These are phyloP conservation scores for Morpho deidamia DNA, from an alignment of 2,888 invertebrate species.

Conservation along the genomic window DNA sequence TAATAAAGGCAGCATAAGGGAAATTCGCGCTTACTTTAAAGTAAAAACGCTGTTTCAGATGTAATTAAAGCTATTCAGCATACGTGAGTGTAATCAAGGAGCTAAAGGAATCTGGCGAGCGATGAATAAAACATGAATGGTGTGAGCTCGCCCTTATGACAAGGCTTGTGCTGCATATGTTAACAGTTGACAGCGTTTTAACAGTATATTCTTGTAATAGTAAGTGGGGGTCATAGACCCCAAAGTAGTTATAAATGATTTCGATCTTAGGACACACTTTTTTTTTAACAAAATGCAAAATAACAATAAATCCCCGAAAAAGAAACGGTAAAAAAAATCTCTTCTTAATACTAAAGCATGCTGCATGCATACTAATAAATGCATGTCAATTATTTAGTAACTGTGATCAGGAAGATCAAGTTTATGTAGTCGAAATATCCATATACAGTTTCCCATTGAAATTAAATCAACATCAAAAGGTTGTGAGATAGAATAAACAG, in stretches of 20 bases:
- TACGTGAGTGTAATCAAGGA: constrained; percentile 39
- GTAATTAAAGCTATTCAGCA: constrained; percentile 53
- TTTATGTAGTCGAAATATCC: too few relatives aligned
- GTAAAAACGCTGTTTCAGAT: constrained; percentile 26
- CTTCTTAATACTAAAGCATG: too few relatives aligned
- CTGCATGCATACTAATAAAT: too few relatives aligned
- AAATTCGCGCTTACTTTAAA: neutral
- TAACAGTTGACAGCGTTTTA: neutral
- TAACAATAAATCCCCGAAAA: too few relatives aligned
- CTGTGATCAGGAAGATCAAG: too few relatives aligned
- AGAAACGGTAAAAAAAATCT: too few relatives aligned
- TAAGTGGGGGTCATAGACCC: too few relatives aligned
- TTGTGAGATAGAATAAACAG: too few relatives aligned
- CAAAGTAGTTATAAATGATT: neutral
- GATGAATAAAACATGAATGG: constrained; percentile 58
- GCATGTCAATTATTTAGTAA: too few relatives aligned
- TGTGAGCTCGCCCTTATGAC: constrained; percentile 40
- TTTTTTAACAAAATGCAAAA: neutral
- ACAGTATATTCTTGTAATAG: neutral
- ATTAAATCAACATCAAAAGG: too few relatives aligned
- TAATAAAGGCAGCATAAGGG: neutral
- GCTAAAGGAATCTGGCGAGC: constrained; percentile 37
- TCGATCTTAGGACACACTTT: neutral
- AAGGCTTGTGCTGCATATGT: neutral
- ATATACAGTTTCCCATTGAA: too few relatives aligned